A percentile compares a stretch with the other conserved stretches of the same genome.
These are phyloP conservation scores for Dynastes maya DNA, from an alignment of 2,888 invertebrate genomes.

Conservation along the genomic window DNA sequence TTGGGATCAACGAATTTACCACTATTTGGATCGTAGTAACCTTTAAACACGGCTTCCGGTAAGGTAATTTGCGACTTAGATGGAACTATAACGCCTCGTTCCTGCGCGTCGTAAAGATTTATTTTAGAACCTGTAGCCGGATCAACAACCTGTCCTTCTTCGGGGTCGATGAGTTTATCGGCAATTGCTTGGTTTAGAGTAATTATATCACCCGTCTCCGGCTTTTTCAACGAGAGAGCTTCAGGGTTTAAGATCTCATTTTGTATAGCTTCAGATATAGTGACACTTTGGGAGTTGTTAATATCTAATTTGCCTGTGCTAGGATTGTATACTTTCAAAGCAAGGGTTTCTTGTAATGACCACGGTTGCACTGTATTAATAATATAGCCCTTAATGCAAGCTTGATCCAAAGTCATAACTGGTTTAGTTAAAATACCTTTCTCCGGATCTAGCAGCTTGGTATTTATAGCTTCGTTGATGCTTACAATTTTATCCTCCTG, in stretches of 20 bases:
- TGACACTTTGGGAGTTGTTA: slow-evolving; percentile 77
- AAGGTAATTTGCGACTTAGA: slow-evolving; percentile 88
- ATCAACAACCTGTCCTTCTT: slow-evolving; percentile 85
- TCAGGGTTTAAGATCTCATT: slow-evolving; percentile 84
- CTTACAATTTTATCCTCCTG: slow-evolving; percentile 78
- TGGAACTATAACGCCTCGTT: slow-evolving; percentile 86
- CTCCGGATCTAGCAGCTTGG: slow-evolving; percentile 80
- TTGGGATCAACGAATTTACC: slow-evolving; percentile 87
- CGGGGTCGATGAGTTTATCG: slow-evolving; percentile 83
- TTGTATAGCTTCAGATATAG: slow-evolving; percentile 83
- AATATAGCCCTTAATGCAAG: slow-evolving; percentile 86
- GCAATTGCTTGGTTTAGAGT: slow-evolving; percentile 86
- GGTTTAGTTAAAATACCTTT: slow-evolving; percentile 81
- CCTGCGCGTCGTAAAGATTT: slow-evolving; percentile 87
- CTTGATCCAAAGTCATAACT: slow-evolving; percentile 82
- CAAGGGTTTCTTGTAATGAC: slow-evolving; percentile 87
- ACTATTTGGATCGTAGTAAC: slow-evolving; percentile 89
- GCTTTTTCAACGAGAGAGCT: slow-evolving; percentile 85
- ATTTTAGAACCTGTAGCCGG: slow-evolving; percentile 83
- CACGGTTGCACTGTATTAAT: slow-evolving; percentile 85
- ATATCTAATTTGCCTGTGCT: slow-evolving; percentile 82
- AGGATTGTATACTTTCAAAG: slow-evolving; percentile 85
- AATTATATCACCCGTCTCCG: slow-evolving; percentile 85
- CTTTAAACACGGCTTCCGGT: slow-evolving; percentile 92
- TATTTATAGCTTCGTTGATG: slow-evolving; percentile 80